Base-by-base conservation (phyloP, 1,140 invertebrate species). In the Teleogryllus occipitalis region DNA sequence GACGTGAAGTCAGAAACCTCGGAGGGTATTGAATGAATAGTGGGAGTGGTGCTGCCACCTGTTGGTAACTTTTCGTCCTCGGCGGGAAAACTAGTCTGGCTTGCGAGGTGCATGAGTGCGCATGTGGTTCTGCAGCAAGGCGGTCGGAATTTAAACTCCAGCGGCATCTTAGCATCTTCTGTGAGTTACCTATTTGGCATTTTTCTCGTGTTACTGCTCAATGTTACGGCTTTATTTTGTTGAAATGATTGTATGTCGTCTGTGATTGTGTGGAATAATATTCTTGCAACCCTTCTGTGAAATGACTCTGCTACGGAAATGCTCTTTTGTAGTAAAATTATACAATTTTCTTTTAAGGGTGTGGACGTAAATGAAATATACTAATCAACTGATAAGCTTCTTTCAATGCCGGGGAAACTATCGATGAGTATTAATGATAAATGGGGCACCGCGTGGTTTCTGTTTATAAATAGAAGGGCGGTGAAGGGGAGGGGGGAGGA, bases 1-100 rank as follows among this genome's bases (percentile, higher is more conserved):
- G 27, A 39, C 54, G 54, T 14, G 54, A 65, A 14, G 18, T 65
- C 18, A 10, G 54, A 65, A 65, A 65, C 10, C 10, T 65, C 54
- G 54, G 10, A 14, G 10, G 54, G 7, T 14, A 65, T 14, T 65
- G 54, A 65, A 65, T 65, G 54, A 65, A 65, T 65, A 18, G 54
- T 65, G 54, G 54, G 54, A 65, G 54, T 65, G 54, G 54, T 65
- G 54, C 54, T 65, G 54, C 54, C 54, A 65, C 54, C 54, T 65
- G 54, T 65, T 65, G 54, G 54, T 65, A 65, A 65, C 54, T 65
- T 65, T 10, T 65, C 18, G 54, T 65, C 18, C 54, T 65, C 54
- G 54, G 54, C 54, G 10, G 54, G 54, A 65, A 65, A 65, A 65
- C 2, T 18, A 65, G 54, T 65, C 54, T 65, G 54, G 54, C 54